Evolutionary conservation across 2,888 invertebrate species (phyloP).

Genomic region (Baccha elongata): DNA sequence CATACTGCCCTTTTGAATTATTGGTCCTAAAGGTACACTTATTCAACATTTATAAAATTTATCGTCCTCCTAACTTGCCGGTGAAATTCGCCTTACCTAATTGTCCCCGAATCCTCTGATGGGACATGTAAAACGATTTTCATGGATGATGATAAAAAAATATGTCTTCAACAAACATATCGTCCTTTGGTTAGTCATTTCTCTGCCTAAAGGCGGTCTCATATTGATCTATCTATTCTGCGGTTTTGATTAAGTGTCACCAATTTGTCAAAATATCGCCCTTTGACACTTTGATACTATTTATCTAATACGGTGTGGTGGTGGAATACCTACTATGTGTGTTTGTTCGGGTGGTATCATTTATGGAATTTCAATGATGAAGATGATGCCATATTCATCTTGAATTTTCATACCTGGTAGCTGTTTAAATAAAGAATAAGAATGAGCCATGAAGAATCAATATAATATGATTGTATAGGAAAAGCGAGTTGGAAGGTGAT

Average conservation of each 20-base stretch:
- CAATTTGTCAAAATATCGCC: constrained; percentile 80
- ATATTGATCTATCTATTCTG: constrained; percentile 72
- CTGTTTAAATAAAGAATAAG: constrained; percentile 37
- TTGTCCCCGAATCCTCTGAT: background rate
- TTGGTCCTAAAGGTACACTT: too few species aligned
- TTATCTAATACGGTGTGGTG: background rate
- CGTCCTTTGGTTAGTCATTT: constrained; percentile 47
- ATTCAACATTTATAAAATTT: too few species aligned
- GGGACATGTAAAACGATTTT: constrained; percentile 11
- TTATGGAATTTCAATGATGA: constrained; percentile 57
- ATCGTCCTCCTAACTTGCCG: background rate
- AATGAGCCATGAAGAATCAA: constrained; percentile 58
- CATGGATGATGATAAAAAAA: background rate
- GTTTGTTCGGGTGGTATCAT: constrained; percentile 39
- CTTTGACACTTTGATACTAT: constrained; percentile 35
- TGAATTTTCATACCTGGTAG: constrained; percentile 63
- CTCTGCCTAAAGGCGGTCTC: constrained; percentile 50
- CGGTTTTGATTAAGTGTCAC: constrained; percentile 80
- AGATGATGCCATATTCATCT: background rate
- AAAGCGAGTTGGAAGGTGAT: constrained; percentile 18
- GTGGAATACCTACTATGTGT: constrained; percentile 24
- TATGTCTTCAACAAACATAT: constrained; percentile 17
- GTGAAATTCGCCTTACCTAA: background rate
- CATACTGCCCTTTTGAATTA: too few species aligned
- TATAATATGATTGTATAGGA: constrained; percentile 40